These are phyloP conservation scores for Passer montanus DNA, from an alignment of 2,113 vertebrate species.

Conservation along the genomic window DNA sequence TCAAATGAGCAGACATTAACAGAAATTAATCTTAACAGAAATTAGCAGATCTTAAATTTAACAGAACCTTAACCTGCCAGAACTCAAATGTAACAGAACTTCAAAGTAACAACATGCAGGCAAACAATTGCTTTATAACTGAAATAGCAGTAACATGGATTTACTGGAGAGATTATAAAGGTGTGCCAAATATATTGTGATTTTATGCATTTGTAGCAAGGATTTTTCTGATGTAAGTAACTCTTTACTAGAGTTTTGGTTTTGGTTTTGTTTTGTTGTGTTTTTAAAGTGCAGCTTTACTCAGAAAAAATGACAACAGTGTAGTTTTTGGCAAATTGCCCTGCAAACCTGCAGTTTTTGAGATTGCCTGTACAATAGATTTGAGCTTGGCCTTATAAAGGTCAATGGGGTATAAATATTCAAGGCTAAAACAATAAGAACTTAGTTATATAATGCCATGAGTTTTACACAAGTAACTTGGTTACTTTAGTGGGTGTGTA, in stretches of 20 bases:
- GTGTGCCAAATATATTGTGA: not conserved
- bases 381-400: not conserved
- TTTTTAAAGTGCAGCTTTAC: not conserved
- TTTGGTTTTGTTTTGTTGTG: not conserved
- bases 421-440: not conserved
- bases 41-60: not conserved
- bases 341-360: not conserved
- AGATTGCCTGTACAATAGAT: not conserved
- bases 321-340: not conserved
- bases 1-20: not conserved
- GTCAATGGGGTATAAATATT: not conserved
- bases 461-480: not conserved
- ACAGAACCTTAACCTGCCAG: not conserved
- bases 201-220: not conserved
- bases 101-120: not conserved
- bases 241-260: not conserved
- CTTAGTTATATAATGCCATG: not conserved
- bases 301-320: not conserved
- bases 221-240: not conserved
- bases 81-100: not conserved
- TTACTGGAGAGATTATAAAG: not conserved
- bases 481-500: not conserved
- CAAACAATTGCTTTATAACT: not conserved
- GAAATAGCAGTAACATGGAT: not conserved
- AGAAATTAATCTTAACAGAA: not conserved